Base-by-base conservation (phyloP, 2,888 invertebrate genomes). In the Pammene aurita region DNA sequence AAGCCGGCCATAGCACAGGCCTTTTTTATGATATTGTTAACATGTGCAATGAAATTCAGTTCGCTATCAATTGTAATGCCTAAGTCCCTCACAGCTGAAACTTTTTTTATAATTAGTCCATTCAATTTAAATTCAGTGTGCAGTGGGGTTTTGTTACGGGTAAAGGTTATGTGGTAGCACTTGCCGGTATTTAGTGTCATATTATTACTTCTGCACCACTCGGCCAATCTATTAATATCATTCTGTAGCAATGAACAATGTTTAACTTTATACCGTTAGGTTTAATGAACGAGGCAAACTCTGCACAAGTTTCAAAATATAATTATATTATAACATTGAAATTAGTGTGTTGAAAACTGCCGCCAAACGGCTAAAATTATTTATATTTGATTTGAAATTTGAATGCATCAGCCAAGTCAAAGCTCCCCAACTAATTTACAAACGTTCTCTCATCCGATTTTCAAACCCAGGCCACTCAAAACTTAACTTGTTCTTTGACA, bases 391-490 rank as follows among this genome's bases (percentile, higher is more conserved):
- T 69, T 54, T 69, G 26, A 55, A 65, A 60, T 69, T 54, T 69
- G 26, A 55, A 65, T 69, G 69, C 69, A 69, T 69, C 64, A 58
- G 52, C 57, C 50, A 62, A 71, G 71, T 71, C 70, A 72, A 71
- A 73, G 73, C 68, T 76, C 68, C 72, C 67, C 46, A 77, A 77
- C 75, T 75, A 78, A 78, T 78, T 77, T 76, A 72, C 77, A 74
- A 76, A 70, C 73, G 67, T 73, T 69, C 71, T 68, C 73, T 75
- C 74, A 75, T 75, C 77, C 75, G 76, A 80, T 80, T 77, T 73
- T 75, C 76, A 73, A 75, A 80, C 77, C 75, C 74, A 74, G 75
- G 72, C 73, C 80, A 77, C 78, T 83, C 78, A 74, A 79, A 83
- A 78, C 77, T 80, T 75, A 68, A 71, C 71, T 72, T 75, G 71